phyloP scores from a whole-genome alignment of 2,888 invertebrate species.

The Petrophora chlorosata region DNA sequence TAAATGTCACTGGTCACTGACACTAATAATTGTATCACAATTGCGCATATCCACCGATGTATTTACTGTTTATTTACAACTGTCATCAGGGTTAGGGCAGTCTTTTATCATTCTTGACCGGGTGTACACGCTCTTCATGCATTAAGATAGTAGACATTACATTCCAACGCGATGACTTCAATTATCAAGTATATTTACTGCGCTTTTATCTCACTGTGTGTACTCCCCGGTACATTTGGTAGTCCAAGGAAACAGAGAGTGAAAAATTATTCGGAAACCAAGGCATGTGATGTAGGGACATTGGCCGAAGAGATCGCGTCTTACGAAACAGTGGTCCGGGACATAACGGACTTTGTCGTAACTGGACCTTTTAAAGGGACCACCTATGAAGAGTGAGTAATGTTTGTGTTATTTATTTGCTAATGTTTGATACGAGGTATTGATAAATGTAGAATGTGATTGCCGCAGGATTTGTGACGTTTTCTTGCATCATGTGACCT shows the following conservation, averaged over 20 bases:
- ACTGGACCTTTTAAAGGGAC: conserved; percentile 81
- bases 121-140: conserved; percentile 2
- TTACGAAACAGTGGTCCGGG: conserved; percentile 76
- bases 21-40: no score
- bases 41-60: no score
- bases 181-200: not conserved
- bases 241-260: conserved; percentile 20
- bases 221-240: conserved; percentile 13
- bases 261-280: conserved; percentile 27
- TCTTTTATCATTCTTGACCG: conserved; percentile 20
- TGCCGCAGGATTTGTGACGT: no score
- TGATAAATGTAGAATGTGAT: no score
- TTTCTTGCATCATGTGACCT: no score
- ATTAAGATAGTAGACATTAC: not conserved
- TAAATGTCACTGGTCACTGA: no score
- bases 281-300: conserved; percentile 49
- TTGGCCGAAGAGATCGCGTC: conserved; percentile 83
- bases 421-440: no score
- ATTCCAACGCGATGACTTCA: conserved; percentile 3
- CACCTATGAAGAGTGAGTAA: conserved; percentile 81
- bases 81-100: no score
- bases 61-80: no score
- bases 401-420: no score
- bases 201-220: conserved; percentile 4
- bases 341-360: conserved; percentile 75